Base-by-base conservation (phyloP, 2,888 invertebrate species). In the Amphipyra tragopoginis region DNA sequence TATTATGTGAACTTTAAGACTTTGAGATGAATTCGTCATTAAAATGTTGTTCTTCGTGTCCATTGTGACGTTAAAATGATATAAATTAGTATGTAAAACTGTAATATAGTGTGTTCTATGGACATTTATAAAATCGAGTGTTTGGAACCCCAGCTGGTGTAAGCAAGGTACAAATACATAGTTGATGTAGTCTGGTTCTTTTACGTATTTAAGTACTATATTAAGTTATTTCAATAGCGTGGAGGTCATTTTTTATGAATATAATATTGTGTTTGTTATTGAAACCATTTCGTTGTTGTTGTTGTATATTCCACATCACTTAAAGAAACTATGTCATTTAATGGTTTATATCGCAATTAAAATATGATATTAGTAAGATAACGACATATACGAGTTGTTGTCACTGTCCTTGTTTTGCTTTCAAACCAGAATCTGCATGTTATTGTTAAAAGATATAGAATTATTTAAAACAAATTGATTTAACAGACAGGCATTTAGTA, bases 101-200 rank as follows among this genome's bases (percentile, higher is more conserved):
- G 64, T 72, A 73, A 72, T 42, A 63, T 63, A 74, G 74, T 83
- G 80, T 64, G 67, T 72, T 79, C 66, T 72, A 75, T 75, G 78
- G 69, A 80, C 72, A 71, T 82, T 62, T 75, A 50, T 69, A 72
- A 75, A 73, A 77, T 68, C 65, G 65, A 81, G 76, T 85, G 66
- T 83, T 80, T 83, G 68, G 85, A 83, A 82, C 75, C 83, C 89
- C 90, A 92, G 88, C 91, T 92, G 92, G 88, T 85, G 76, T 77
- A 77, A 76, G 53, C 71, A 77, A 80, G 80, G 80, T 80, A 77
- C 58, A 55, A 72, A 78, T 80, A 29, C 29, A n/a, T 29, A 81
- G 63, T 81, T 65, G 8, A 21, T 40, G 29, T 50, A 58, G 13
- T 76, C 40, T 56, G 50, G 74, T 83, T 83, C 79, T 82, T 82